Conservation (phyloP, 2,888 invertebrate species). For the Diarsia dahlii region DNA sequence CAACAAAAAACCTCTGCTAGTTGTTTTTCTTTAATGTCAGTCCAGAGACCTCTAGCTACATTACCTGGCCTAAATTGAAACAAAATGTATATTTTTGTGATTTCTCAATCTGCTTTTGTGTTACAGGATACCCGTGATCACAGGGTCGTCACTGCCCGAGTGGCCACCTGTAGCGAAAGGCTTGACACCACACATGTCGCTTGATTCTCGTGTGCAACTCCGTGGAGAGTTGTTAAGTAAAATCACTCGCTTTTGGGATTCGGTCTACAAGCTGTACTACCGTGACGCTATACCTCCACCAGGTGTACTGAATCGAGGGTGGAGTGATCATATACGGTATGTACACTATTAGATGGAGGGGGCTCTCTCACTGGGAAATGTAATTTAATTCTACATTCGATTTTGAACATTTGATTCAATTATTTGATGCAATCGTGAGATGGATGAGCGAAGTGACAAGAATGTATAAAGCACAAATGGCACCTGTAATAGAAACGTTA, state of each 20-base stretch:
- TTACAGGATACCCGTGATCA: constrained; percentile 23
- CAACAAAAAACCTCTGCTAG: not conserved
- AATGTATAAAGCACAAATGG: too few species aligned
- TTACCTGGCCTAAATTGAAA: not conserved
- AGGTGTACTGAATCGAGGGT: not conserved
- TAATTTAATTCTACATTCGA: not conserved
- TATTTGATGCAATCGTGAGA: not conserved
- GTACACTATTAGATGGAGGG: not conserved
- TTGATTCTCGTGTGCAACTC: not conserved
- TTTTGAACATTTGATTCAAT: not conserved
- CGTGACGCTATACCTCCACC: constrained; percentile 27
- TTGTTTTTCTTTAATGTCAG: not conserved
- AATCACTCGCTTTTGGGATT: constrained; percentile 24
- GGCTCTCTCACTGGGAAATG: not conserved
- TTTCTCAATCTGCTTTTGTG: not conserved
- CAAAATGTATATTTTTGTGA: not conserved
- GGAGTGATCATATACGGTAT: constrained; percentile 9
- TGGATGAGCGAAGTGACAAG: too few species aligned
- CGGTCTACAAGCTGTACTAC: constrained; percentile 17
- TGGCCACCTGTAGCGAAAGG: constrained; percentile 67
- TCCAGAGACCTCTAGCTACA: not conserved
- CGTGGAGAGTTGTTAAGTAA: not conserved
- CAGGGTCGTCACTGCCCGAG: constrained; percentile 48
- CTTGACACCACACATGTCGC: constrained; percentile 54
- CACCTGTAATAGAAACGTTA: too few species aligned